Evolutionary conservation across 2,797 vertebrate species (phyloP), one percentile per base, ranked within the genome.

Genomic region (Anguilla anguilla): DNA sequence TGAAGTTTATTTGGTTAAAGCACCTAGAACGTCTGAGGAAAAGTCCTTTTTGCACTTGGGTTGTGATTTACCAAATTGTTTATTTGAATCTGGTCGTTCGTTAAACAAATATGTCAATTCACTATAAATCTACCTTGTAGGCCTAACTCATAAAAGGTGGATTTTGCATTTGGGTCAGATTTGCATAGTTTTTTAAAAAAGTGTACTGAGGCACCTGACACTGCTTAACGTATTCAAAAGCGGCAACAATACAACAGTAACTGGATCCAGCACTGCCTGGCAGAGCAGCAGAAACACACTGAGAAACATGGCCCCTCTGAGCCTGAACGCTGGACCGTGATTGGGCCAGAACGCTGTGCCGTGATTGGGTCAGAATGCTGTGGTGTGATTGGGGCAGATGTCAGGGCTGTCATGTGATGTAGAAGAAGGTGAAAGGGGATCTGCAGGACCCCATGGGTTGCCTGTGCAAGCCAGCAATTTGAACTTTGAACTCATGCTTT

Each of bases 341-440:
- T 67, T 43, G 1, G 7, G 43, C 9, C 86, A 51, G 79, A 83
- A 83, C 17, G 43, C 25, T 1, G 77, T 22, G 69, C 3, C 0
- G 28, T 74, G 69, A 74, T 74, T 53, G 43, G 13, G 49, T 2
- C 87, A 55, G 81, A 84, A 84, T 19, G 17, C n/a, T 1, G 79
- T 25, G 72, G 31, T 35, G 28, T 74, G 72, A 74, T 74, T 49
- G 2, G 10, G 17, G 43, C 74, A 79, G 74, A 46, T 22, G 35
- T 19, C 19, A 43, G 7, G 53, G 61, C 46, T 49, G 86, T 91
- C 90, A 92, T 87, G 88, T 92, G 90, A 59, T 69, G 81, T 84
- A 64, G 59, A 35, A 46, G 85, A 90, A 93, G 88, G 84, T 39
- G 57, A 55, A 22, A n/a, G 64, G 55, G 79, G 81, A 86, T 39